Evolutionary conservation across 2,797 vertebrate species (phyloP).

Genomic region (Thamnophis elegans): DNA sequence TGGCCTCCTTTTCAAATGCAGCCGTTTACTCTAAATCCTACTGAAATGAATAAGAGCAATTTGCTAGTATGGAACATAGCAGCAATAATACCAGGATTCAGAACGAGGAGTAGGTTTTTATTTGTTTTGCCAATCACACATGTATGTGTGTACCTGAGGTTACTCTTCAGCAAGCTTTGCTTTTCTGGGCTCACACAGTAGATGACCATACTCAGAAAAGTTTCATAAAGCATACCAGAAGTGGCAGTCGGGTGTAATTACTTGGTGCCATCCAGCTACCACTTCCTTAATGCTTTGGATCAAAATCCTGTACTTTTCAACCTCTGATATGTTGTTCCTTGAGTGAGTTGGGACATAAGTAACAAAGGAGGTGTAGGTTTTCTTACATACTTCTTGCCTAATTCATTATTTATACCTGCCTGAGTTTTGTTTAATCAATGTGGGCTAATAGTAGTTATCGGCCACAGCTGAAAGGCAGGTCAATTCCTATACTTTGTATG

Average conservation of each 20-base stretch:
- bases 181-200: neutral
- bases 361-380: neutral
- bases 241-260: neutral
- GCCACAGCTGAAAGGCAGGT: neutral
- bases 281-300: neutral
- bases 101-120: neutral
- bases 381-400: neutral
- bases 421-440: neutral
- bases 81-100: neutral
- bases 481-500: neutral
- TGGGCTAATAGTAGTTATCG: neutral
- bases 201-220: neutral
- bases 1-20: neutral
- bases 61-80: neutral
- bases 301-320: neutral
- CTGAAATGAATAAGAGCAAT: neutral
- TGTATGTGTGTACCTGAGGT: neutral
- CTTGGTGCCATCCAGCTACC: neutral
- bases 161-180: neutral
- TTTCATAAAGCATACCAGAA: neutral
- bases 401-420: neutral
- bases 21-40: neutral
- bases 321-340: neutral
- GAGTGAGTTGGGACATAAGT: neutral
- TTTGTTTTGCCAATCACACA: neutral